Base-by-base conservation (phyloP, 2,113 vertebrate genomes). In the Hymenochirus boettgeri region DNA sequence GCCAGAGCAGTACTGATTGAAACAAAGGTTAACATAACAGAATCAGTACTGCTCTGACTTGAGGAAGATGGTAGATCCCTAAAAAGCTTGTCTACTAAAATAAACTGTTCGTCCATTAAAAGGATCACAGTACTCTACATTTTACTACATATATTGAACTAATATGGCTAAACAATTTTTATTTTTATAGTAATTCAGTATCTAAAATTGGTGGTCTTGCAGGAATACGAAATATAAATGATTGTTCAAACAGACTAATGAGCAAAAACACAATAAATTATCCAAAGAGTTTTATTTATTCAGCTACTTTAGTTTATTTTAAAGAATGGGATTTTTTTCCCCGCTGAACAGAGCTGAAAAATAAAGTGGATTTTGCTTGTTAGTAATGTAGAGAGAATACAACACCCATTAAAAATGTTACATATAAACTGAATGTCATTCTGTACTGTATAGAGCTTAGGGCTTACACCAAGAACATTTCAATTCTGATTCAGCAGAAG, bases 311-410 rank as follows among this genome's bases (percentile, higher is more conserved):
- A 42, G 42, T 57, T 27, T 26, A 67, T 31, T n/a, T n/a, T n/a
- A n/a, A n/a, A n/a, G n/a, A n/a, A n/a, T n/a, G n/a, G n/a, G n/a
- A n/a, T 59, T 67, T 25, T 50, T 57, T 67, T 67, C 21, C n/a
- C n/a, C n/a, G 12, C 31, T 59, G 50, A 37, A 29, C 45, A 39
- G 12, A 58, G 23, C 42, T 33, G 46, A 42, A 27, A 51, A 67
- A 58, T 59, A 59, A 52, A 67, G 56, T 46, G 64, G 51, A 59
- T 51, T 59, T 31, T 67, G 64, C 56, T 67, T 67, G 64, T 67
- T 59, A 67, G 64, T 13, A 58, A 67, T 47, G 46, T 9, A 11
- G 17, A 50, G 23, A 67, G 46, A 52, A 57, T 65, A 67, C 23
- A 67, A 59, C 46, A 27, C 55, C 52, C 53, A 66, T 66, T 57